Evolutionary conservation across 2,888 invertebrate species (phyloP), one percentile per base, ranked within the genome.

Genomic region (Pharmacophagus antenor): DNA sequence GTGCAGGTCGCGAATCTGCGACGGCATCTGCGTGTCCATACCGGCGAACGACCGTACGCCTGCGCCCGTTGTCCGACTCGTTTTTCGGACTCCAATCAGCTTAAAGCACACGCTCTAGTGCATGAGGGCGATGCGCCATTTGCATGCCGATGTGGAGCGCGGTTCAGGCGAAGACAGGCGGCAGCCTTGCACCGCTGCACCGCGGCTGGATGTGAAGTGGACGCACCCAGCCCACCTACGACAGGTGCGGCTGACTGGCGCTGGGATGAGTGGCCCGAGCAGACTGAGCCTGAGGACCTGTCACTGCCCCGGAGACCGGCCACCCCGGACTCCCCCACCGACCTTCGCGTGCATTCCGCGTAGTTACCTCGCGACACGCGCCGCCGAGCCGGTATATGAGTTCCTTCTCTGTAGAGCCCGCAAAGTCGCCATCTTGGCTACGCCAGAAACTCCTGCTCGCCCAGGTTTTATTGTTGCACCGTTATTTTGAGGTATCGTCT

Each of bases 1-100:
- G 97, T 98, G 41, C 98, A 98, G 84, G 97, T 98, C 42, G 98
- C 98, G 15, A 98, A 98, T 80, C 91, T 98, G 41, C 92, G 98
- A 6, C 93, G 98, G 8, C 98, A 98, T 75, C 89, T 97, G 44
- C 93, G 97, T 56, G 97, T 97, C 0, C 98, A 98, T 82, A 98
- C 98, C 0, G 97, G 97, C 2, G 97, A 98, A 82, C 92, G 96
- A 18, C 97, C 97, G 0, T 98, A 97, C 83, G 94, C 94, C 12
- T 98, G 97, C 83, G 95, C 96, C 65, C 92, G 95, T 61, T 98
- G 98, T 83, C 93, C 95, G 7, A 94, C 96, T 41, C 94, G 95
- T 67, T 98, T 98, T 86, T 96, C 97, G 64, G 97, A 98, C 82
- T 96, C 96, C 6, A 98, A 98, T 79, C 97, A 98, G 80, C 89